Evolutionary conservation across 2,113 vertebrate genomes (phyloP).

Genomic region (Tyto alba): DNA sequence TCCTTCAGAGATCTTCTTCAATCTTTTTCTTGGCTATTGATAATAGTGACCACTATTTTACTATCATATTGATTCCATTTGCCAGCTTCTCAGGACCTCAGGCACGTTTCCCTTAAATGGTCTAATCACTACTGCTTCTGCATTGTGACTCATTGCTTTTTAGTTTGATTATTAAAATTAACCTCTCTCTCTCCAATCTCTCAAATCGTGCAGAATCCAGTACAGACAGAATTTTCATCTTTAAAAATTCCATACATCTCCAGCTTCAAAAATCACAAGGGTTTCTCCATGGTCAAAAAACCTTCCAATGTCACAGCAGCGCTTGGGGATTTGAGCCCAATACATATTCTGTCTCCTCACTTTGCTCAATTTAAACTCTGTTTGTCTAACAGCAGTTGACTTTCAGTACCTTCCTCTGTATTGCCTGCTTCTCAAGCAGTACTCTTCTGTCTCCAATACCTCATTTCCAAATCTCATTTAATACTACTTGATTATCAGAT

Average conservation of each 20-base stretch:
- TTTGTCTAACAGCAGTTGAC: neutral
- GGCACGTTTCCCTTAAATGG: neutral
- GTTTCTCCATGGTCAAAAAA: neutral
- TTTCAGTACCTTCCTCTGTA: neutral
- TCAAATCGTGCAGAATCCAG: neutral
- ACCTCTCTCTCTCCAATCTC: neutral
- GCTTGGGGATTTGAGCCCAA: neutral
- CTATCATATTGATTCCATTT: neutral
- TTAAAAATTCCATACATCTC: neutral
- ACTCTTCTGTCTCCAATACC: neutral
- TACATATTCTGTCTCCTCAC: neutral
- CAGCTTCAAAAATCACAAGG: neutral
- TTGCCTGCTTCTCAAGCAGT: neutral
- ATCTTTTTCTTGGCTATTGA: neutral
- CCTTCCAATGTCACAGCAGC: neutral
- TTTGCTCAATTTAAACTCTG: neutral
- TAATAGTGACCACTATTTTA: neutral
- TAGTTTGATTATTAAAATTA: neutral
- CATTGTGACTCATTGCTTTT: neutral
- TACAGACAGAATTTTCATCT: neutral
- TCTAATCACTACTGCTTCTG: neutral
- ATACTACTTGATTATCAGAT: neutral
- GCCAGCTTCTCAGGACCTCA: neutral
- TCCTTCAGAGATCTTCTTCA: neutral
- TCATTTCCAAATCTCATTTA: neutral